Conservation (phyloP, 2,113 vertebrate genomes). For the Oreotrochilus melanogaster region DNA sequence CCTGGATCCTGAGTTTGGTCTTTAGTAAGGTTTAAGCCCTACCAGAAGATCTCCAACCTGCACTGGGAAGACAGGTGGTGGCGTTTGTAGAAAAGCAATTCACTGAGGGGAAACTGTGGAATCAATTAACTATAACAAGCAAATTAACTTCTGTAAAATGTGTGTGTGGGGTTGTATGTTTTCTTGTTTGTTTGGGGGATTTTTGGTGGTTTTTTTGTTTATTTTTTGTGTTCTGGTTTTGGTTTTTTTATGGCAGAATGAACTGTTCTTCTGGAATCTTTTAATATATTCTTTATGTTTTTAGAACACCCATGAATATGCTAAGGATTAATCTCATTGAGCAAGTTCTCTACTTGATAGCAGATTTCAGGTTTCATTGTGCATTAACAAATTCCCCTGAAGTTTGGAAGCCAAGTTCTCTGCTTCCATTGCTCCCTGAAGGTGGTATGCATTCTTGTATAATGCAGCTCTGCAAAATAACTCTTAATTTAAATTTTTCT, state of each 20-base stretch:
- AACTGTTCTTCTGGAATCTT: background rate
- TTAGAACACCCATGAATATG: background rate
- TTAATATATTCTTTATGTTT: background rate
- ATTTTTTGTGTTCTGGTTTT: no score
- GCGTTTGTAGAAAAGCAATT: background rate
- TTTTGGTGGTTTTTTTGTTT: no score
- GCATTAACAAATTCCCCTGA: background rate
- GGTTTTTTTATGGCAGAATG: background rate
- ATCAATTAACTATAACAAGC: background rate
- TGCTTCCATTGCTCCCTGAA: background rate
- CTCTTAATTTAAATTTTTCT: background rate
- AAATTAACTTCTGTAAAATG: background rate
- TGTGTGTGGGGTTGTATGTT: no score
- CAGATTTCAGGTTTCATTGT: background rate
- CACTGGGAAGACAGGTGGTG: background rate
- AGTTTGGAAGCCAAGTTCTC: background rate
- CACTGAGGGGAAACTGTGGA: accelerated
- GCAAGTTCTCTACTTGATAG: background rate
- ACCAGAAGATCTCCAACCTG: background rate
- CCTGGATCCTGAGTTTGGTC: accelerated
- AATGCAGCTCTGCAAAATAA: background rate
- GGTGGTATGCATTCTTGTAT: background rate
- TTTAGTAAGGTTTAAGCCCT: background rate
- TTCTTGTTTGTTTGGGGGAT: no score
- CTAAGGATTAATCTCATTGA: background rate